Evolutionary conservation across 2,888 invertebrate genomes (phyloP).

Genomic region (Trypoxylon attenuatum): DNA sequence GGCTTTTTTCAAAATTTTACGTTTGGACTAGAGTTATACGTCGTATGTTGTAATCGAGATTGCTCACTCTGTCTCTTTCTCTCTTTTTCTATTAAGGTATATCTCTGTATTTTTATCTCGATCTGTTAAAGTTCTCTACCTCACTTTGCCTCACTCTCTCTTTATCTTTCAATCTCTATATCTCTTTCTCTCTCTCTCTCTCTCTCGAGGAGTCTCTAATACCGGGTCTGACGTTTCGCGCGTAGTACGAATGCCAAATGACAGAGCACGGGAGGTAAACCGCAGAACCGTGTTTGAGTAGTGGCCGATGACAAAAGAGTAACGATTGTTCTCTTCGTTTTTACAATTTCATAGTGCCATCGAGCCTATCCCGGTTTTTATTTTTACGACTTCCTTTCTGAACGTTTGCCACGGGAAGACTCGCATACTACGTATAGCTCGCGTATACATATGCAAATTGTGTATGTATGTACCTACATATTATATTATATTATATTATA

Average conservation of each 20-base stretch:
- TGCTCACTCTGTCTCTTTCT: background rate
- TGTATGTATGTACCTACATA: slow-evolving; percentile 20
- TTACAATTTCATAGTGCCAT: no score
- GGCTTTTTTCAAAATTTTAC: slow-evolving; percentile 71
- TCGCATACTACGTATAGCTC: background rate
- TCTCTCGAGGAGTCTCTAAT: background rate
- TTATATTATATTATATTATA: no score
- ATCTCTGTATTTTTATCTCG: background rate
- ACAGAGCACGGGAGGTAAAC: background rate
- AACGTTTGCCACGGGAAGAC: background rate
- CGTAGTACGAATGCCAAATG: background rate
- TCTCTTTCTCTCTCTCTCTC: slow-evolving; percentile 1
- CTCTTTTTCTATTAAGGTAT: background rate
- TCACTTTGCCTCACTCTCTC: background rate
- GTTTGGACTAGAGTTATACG: slow-evolving; percentile 29
- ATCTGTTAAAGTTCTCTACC: background rate
- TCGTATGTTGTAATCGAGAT: slow-evolving; percentile 18
- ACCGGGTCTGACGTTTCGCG: background rate
- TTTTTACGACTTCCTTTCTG: background rate
- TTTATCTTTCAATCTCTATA: background rate
- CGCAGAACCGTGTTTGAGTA: background rate
- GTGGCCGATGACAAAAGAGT: no score
- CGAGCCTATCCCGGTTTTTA: background rate
- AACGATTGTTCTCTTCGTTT: no score
- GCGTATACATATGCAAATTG: background rate